Evolutionary conservation across 92 coral and sea anemone genomes (phyloP), one percentile per base, ranked within the genome.

Genomic region (Epizoanthus ramosus): DNA sequence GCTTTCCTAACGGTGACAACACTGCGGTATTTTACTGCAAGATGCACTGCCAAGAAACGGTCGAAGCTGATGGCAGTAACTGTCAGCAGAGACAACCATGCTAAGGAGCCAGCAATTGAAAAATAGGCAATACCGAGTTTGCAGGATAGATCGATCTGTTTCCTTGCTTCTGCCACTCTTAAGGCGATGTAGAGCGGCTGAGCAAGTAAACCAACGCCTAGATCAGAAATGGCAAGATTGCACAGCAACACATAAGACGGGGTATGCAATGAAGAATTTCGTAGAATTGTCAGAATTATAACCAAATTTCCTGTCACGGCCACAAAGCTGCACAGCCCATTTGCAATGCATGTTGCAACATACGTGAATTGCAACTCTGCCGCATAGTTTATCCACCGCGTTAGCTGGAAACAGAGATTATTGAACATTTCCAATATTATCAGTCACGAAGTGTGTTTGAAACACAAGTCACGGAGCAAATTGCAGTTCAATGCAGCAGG

Each of bases 1-100:
- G 86, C 75, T 37, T 69, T 70, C 57, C 65, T 84, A 10, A 79
- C 70, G 0, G 91, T 88, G 39, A 88, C 91, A 21, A 68, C 50
- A 5, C 72, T 63, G 24, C 57, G 73, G 31, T 88, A 88, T 58
- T 87, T 87, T 28, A 79, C 57, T 21, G 85, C 85, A 68, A 79
- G 86, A 63, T 88, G 83, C n/a, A 88, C 79, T 24, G 91, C 91
- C 7, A 88, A 81, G 66, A 57, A 88, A 59, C 85, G 80, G 71
- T 88, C 91, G 37, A 88, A 79, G 15, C 91, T 84, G 43, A 88
- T 74, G 28, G 91, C 91, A 7, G 91, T 87, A 6, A 88, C 91
- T 12, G 88, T 88, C 33, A 88, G 70, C 19, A 88, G 82, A 6
- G 91, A 88, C 5, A 88, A 52, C 80, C 80, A 74, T 16, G 66